Percentiles rank a stretch among this genome's conserved stretches.
Evolutionary conservation across 2,113 vertebrate genomes (phyloP).

Genomic region (Apeltes quadracus): DNA sequence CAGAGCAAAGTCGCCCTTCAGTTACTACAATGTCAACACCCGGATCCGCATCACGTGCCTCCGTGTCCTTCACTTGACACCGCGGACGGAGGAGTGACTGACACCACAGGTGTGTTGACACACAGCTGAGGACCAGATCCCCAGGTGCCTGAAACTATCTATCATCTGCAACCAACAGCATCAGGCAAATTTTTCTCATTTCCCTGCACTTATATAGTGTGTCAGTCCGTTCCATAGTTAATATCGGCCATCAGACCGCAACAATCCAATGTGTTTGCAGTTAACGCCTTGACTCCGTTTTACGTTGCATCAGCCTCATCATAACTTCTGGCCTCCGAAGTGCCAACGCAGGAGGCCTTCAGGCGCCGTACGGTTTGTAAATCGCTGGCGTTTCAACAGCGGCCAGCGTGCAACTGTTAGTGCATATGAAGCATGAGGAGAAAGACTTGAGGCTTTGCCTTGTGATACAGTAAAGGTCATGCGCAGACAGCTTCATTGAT

Average conservation of each 20-base stretch:
- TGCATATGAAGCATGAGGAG: not conserved
- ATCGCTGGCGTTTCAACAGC: too few relatives aligned
- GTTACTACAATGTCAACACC: slow-evolving; percentile 41
- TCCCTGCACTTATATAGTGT: not conserved
- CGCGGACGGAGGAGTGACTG: not conserved
- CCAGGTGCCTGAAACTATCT: not conserved
- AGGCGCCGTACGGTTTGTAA: not conserved
- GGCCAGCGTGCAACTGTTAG: not conserved
- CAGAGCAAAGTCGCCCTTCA: slow-evolving; percentile 36
- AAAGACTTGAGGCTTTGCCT: not conserved
- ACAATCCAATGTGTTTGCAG: not conserved
- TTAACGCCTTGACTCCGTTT: not conserved
- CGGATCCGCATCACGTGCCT: not conserved
- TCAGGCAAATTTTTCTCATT: fast-evolving
- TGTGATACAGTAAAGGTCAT: too few relatives aligned
- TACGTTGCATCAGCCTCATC: not conserved
- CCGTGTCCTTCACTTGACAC: slow-evolving; percentile 37
- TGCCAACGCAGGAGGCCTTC: not conserved
- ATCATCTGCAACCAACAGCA: not conserved
- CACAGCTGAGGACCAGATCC: not conserved
- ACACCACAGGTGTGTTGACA: not conserved
- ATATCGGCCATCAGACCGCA: not conserved
- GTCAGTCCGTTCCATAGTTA: not conserved
- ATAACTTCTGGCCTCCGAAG: not conserved
- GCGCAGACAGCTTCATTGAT: not conserved